phyloP scores from a whole-genome alignment of 2,113 vertebrate species.

The Lichenostomus cassidix region DNA sequence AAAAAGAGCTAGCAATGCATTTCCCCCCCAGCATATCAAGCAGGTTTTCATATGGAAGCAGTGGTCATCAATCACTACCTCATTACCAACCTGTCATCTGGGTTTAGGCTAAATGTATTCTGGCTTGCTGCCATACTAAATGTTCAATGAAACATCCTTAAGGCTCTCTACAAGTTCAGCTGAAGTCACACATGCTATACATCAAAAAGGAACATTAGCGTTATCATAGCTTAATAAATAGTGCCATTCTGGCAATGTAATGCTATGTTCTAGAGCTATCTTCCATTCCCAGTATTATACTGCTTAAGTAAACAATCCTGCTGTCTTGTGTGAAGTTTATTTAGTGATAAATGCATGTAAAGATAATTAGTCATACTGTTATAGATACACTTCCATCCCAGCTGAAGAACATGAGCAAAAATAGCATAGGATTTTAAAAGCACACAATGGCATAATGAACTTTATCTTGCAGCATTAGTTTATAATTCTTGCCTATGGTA shows the following conservation, averaged over 20 bases:
- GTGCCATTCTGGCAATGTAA: constrained; percentile 76
- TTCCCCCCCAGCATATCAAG: constrained; percentile 81
- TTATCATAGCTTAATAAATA: constrained; percentile 86
- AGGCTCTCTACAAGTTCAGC: constrained; percentile 85
- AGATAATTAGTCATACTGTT: constrained; percentile 71
- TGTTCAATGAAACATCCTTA: constrained; percentile 86
- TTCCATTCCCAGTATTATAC: constrained; percentile 75
- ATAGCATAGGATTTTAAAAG: constrained; percentile 47
- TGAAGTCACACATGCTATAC: constrained; percentile 81
- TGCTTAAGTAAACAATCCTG: constrained; percentile 83
- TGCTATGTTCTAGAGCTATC: constrained; percentile 78
- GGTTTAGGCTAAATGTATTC: constrained; percentile 86
- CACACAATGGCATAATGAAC: background rate
- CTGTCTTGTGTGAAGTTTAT: constrained; percentile 82
- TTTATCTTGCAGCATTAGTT: background rate
- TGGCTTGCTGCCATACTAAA: constrained; percentile 86
- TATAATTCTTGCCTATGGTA: background rate
- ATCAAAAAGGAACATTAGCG: constrained; percentile 82
- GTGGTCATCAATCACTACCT: constrained; percentile 88
- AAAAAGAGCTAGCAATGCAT: constrained; percentile 76
- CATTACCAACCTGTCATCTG: constrained; percentile 86
- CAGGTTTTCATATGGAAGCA: constrained; percentile 83
- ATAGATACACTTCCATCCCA: constrained; percentile 15
- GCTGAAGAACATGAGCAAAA: constrained; percentile 18
- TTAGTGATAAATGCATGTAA: constrained; percentile 76